Base-by-base conservation (phyloP, 1,140 invertebrate species). In the Drosophila pseudoananassae region DNA sequence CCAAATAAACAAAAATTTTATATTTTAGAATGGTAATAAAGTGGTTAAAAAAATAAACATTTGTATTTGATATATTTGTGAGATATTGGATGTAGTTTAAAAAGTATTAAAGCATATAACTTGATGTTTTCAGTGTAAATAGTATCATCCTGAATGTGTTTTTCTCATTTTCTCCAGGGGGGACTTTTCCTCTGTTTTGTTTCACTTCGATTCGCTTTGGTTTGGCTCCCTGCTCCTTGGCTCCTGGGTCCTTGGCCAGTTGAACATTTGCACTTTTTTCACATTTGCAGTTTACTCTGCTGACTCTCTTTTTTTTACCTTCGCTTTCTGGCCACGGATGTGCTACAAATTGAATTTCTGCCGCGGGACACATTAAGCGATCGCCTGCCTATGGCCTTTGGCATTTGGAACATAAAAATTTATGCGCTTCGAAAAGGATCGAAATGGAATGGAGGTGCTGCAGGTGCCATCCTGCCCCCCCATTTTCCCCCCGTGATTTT, bases 321-420 rank as follows among this genome's bases (percentile, higher is more conserved):
- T 27, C 45, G 43, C 17, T 33, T 23, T 40, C 38, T 46, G 55
- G 60, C 65, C 73, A 76, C 82, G 82, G 83, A 87, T 80, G 82
- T 84, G 81, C 76, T 88, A 87, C 81, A 90, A 90, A 90, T 90
- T 90, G 85, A 90, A 90, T 90, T 90, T 90, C 85, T 76, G 85
- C 85, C 85, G 76, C 78, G 85, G 87, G 85, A 72, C 87, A 90
- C 73, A 85, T 90, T 82, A 82, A 82, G 78, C 68, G 84, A 82
- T 76, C 78, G 75, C 51, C 54, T 57, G 85, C 80, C 85, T 80
- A 83, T 66, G 71, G 77, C 68, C 65, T 79, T 83, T 88, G 77
- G 84, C 77, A 57, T 85, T 85, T 88, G 78, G 33, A 84, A 79
- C 85, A 89, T 89, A 85, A 89, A 89, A 89, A 90, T 89, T 81